A percentile compares a stretch with the other conserved stretches of the same genome.
Conservation (phyloP, 1,140 invertebrate genomes). For the Drosophila sturtevanti region DNA sequence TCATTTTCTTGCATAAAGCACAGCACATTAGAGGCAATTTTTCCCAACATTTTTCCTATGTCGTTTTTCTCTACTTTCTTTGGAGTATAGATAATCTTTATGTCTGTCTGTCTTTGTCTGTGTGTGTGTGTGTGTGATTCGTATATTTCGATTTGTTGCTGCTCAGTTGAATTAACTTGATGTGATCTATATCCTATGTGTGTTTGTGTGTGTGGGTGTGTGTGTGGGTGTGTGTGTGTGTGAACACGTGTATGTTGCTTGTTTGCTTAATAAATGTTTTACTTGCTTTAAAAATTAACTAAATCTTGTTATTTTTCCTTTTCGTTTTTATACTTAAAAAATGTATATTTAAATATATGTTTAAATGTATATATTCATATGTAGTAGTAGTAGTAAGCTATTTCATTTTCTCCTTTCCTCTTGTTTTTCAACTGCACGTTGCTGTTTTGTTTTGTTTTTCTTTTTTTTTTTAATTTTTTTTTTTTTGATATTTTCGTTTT, state of each 20-base stretch:
- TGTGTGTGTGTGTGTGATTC: conserved; percentile 19
- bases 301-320: conserved; percentile 47
- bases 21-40: conserved; percentile 67
- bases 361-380: conserved; percentile 67
- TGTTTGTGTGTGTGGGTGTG: conserved; percentile 42
- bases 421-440: conserved; percentile 27
- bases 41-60: conserved; percentile 63
- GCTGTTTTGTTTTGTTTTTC: conserved; percentile 24
- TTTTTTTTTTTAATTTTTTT: conserved; percentile 36
- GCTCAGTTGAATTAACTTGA: conserved; percentile 59
- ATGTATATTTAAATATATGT: conserved; percentile 55
- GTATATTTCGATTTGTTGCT: conserved; percentile 69
- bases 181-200: conserved; percentile 53
- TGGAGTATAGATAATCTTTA: conserved; percentile 77
- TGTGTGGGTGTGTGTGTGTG: conserved; percentile 16
- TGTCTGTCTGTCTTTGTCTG: conserved; percentile 40
- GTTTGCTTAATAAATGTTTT: conserved; percentile 55
- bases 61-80: conserved; percentile 65
- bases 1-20: conserved; percentile 51
- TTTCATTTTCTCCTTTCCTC: conserved; percentile 33
- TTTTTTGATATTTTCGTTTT: conserved; percentile 26
- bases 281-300: conserved; percentile 74
- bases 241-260: too few species aligned
- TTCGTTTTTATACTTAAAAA: conserved; percentile 54
- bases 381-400: conserved; percentile 71